phyloP scores from a whole-genome alignment of 1,140 invertebrate species.

The Euborellia annulipes region DNA sequence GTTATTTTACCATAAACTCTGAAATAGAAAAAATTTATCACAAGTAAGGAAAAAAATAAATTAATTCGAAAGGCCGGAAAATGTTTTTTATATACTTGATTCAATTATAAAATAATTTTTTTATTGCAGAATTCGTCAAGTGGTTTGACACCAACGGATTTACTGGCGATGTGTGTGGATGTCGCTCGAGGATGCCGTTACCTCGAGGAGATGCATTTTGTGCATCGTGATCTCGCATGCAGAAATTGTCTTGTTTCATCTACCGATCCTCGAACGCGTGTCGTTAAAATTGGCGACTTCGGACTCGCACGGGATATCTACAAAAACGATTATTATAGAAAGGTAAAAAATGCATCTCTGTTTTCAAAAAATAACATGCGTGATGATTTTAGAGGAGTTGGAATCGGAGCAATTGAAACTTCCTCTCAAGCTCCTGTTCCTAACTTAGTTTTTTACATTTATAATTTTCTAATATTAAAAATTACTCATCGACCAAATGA shows the following conservation, averaged over 20 bases:
- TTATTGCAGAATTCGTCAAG: constrained; percentile 30
- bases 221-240: constrained; percentile 89
- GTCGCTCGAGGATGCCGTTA: constrained; percentile 86
- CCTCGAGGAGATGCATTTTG: constrained; percentile 87
- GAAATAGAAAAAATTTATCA: no score
- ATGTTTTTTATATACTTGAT: constrained; percentile 5
- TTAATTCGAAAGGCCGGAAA: not conserved
- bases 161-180: constrained; percentile 85
- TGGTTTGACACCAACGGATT: constrained; percentile 57
- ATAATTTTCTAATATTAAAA: no score
- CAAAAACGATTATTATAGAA: constrained; percentile 92
- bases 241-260: constrained; percentile 82
- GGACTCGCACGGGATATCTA: constrained; percentile 89
- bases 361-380: no score
- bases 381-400: no score
- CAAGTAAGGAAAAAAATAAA: no score
- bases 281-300: constrained; percentile 95
- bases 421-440: no score
- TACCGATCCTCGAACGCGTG: constrained; percentile 42
- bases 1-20: no score
- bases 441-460: no score
- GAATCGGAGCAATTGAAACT: no score
- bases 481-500: no score
- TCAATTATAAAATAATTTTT: constrained; percentile 2
- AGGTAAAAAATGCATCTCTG: constrained; percentile 46